These are phyloP conservation scores for Drosophila parabipectinata DNA, from an alignment of 1,140 invertebrate species.

Conservation along the genomic window DNA sequence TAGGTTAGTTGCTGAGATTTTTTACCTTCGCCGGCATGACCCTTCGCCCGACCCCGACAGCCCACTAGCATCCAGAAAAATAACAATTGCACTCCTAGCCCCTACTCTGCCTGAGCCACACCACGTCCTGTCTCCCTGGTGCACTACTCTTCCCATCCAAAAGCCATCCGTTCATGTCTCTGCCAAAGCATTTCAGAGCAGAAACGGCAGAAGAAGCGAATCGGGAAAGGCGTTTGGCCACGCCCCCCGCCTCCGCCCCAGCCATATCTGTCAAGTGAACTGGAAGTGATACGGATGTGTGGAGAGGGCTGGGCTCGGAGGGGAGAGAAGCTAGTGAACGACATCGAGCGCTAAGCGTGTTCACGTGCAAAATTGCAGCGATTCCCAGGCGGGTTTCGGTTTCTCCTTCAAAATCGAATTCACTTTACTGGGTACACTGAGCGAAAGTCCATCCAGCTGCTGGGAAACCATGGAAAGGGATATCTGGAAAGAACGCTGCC, in stretches of 20 bases:
- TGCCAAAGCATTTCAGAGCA: conserved; percentile 58
- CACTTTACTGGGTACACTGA: conserved; percentile 34
- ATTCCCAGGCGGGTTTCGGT: conserved; percentile 64
- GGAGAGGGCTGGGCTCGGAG: not conserved
- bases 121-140: not conserved
- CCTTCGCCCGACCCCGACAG: not conserved
- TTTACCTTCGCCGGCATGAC: conserved; percentile 30
- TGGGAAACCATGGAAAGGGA: not conserved
- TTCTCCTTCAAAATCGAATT: conserved; percentile 54
- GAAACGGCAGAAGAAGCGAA: conserved; percentile 33
- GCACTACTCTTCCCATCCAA: not conserved
- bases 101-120: not conserved
- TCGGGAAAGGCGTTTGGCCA: conserved; percentile 43
- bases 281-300: conserved; percentile 71
- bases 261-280: conserved; percentile 77
- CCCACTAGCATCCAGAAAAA: conserved; percentile 21
- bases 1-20: conserved; percentile 75
- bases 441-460: not conserved
- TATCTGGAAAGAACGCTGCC: not conserved
- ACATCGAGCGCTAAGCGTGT: conserved; percentile 62
- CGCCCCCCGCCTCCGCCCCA: conserved; percentile 21
- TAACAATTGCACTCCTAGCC: conserved; percentile 42
- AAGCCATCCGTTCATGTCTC: conserved; percentile 26
- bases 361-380: conserved; percentile 80
- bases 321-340: not conserved